Conservation (phyloP, 2,888 invertebrate genomes). For the Ephialtes manifestator region DNA sequence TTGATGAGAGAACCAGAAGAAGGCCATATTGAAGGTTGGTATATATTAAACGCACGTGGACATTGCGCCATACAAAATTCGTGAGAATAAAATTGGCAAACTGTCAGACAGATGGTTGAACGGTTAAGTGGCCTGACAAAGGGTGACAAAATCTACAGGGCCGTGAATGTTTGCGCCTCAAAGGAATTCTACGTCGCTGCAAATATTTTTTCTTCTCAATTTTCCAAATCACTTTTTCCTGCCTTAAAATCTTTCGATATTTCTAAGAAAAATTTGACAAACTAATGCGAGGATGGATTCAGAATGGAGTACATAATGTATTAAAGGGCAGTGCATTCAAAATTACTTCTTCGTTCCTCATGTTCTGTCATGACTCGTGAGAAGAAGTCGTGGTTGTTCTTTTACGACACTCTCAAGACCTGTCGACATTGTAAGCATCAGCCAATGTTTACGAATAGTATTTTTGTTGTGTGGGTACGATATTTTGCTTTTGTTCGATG, state of each 20-base stretch:
- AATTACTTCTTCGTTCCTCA: background rate
- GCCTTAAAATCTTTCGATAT: too few species aligned
- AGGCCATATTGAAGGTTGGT: background rate
- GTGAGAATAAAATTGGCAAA: background rate
- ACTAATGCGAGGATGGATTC: background rate
- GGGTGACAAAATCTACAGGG: background rate
- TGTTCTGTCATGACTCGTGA: background rate
- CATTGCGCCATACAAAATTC: background rate
- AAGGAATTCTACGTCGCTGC: background rate
- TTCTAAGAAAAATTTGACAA: background rate
- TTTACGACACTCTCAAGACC: too few species aligned
- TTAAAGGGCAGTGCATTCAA: background rate
- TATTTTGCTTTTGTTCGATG: too few species aligned
- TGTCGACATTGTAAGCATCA: background rate
- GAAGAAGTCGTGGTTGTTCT: too few species aligned
- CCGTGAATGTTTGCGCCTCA: background rate
- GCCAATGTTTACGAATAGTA: too few species aligned
- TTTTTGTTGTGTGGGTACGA: too few species aligned
- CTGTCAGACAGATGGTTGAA: background rate
- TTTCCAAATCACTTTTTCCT: background rate
- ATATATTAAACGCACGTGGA: too few species aligned
- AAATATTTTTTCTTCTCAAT: too few species aligned
- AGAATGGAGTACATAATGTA: background rate
- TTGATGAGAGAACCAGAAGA: too few species aligned
- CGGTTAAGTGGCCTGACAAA: background rate